Conservation (phyloP, 2,113 vertebrate genomes). For the Hippolais icterina region DNA sequence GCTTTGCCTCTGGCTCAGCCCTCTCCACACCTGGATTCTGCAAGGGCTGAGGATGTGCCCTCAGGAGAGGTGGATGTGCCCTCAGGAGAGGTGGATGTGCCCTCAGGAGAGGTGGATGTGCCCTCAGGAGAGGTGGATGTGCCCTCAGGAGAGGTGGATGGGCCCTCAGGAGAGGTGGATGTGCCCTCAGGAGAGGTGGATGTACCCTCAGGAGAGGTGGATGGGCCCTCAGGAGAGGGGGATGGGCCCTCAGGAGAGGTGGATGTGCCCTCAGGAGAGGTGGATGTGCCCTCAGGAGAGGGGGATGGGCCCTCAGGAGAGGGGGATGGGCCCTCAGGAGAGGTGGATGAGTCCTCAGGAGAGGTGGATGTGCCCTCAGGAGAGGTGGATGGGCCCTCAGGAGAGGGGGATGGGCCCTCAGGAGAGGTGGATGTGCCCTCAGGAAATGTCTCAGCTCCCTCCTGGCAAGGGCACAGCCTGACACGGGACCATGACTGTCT, state of each 20-base stretch:
- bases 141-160: not conserved
- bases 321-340: not conserved
- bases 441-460: not conserved
- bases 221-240: not conserved
- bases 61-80: not conserved
- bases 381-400: not conserved
- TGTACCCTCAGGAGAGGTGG: not conserved
- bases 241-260: not conserved
- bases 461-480: not conserved
- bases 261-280: not conserved
- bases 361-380: not conserved
- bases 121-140: not conserved
- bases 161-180: not conserved
- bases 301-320: not conserved
- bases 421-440: not conserved
- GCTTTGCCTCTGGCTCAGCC: not conserved
- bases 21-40: not conserved
- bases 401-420: not conserved
- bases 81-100: not conserved
- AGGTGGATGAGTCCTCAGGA: not conserved
- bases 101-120: too few species aligned
- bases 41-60: not conserved
- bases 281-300: too few species aligned
- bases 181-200: not conserved
- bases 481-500: accelerated